Base-by-base conservation (phyloP, 2,797 vertebrate genomes). In the Lagodon rhomboides region DNA sequence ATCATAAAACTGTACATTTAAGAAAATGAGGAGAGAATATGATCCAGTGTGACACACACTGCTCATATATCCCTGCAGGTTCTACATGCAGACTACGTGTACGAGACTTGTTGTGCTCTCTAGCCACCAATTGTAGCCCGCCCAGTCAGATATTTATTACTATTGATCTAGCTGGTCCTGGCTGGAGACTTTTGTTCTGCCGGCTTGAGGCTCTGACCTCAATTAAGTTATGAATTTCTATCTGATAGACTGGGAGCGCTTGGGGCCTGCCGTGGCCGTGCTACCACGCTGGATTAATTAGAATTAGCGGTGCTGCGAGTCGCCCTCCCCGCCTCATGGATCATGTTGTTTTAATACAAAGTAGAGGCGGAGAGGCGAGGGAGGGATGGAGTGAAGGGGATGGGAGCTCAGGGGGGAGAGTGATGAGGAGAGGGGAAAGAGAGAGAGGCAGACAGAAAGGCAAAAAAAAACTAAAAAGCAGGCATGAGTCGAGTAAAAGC, bases 211-310 rank as follows among this genome's bases (percentile, higher is more conserved):
- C 96, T 98, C 95, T 98, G 97, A 98, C 98, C 97, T 99, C 98
- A 99, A 99, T 99, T 99, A 99, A 98, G 97, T 99, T 99, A 99
- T 98, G 98, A 98, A 99, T 99, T 98, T 98, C 97, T 98, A 98
- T 99, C 97, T 97, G 95, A 99, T 98, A 98, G 97, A 98, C 97
- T 97, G 95, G 93, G 92, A 96, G 95, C 94, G 96, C 96, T 95
- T 86, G 86, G 88, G 90, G 96, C 97, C 96, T 85, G 84, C 96
- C 92, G 95, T 92, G 96, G 95, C 95, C 58, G 74, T 59, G 90
- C 92, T 96, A 96, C 96, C 90, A 90, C 55, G 89, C 91, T 96
- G 96, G 96, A 98, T 98, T 98, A 97, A 99, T 99, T 98, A 98
- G 96, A 97, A 97, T 98, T 98, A 98, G 97, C 96, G 92, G 96